Evolutionary conservation across 2,888 invertebrate species (phyloP).

Genomic region (Ophion ellenae): DNA sequence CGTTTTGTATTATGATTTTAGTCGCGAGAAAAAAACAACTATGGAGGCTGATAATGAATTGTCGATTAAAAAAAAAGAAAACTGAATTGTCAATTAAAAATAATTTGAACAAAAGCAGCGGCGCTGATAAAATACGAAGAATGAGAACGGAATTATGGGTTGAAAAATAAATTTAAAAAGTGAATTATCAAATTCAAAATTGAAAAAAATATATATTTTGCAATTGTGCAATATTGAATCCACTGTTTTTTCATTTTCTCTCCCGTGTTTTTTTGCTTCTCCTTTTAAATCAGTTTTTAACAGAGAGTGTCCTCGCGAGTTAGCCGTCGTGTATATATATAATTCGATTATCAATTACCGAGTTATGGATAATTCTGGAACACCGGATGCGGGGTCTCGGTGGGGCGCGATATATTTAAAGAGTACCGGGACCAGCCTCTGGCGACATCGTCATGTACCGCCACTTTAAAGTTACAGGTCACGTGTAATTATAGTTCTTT

Average conservation of each 20-base stretch:
- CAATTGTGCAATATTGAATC: neutral
- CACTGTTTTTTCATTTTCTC: neutral
- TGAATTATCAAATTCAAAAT: neutral
- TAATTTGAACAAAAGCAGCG: no score
- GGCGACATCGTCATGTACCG: neutral
- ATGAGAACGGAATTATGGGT: neutral
- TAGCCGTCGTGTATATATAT: neutral
- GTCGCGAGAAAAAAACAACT: no score
- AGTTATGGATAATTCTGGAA: neutral
- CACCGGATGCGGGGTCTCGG: neutral
- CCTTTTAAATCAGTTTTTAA: neutral
- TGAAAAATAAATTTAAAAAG: no score
- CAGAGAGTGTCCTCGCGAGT: neutral
- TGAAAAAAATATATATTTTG: neutral
- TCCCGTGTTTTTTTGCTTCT: neutral
- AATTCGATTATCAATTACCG: constrained; percentile 9
- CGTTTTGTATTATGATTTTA: no score
- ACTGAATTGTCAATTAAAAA: no score
- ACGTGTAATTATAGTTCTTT: neutral
- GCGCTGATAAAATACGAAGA: neutral
- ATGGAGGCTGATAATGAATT: no score
- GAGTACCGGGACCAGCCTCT: neutral
- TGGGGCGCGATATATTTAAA: neutral
- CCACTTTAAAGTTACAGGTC: neutral
- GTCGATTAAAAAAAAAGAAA: no score